A percentile compares a stretch with the other conserved stretches of the same genome.
Conservation (phyloP, 1,140 invertebrate genomes). For the Mycetomoellerius zeteki region DNA sequence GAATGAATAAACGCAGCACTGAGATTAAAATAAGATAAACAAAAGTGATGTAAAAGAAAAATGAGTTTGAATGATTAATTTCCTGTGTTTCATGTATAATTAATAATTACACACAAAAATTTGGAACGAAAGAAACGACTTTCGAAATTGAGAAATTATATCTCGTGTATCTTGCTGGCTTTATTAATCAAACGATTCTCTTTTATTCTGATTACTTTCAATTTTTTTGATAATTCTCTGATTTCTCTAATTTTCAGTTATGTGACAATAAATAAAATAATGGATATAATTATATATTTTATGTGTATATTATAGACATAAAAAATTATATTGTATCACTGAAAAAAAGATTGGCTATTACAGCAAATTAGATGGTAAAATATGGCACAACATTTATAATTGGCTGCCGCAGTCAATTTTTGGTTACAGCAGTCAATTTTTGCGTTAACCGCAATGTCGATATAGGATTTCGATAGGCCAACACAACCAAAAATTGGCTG, state of each 20-base stretch:
- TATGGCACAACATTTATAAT: too few relatives aligned
- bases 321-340: neutral
- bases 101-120: neutral
- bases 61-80: neutral
- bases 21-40: neutral
- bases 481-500: too few relatives aligned
- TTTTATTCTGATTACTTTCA: neutral
- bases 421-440: too few relatives aligned
- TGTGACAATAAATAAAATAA: too few relatives aligned
- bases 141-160: neutral
- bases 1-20: neutral
- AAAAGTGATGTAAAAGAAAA: neutral
- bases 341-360: too few relatives aligned
- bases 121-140: neutral
- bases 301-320: neutral
- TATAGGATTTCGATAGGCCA: too few relatives aligned
- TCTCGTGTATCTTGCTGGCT: neutral
- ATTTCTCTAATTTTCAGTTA: too few relatives aligned
- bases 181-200: conserved; percentile 20
- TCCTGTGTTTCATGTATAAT: neutral
- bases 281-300: neutral
- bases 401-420: too few relatives aligned
- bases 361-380: too few relatives aligned
- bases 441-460: too few relatives aligned
- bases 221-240: too few relatives aligned